Percentiles rank a stretch among this genome's conserved stretches.
Conservation (phyloP, 2,113 vertebrate species). For the Melanocharis versteri region DNA sequence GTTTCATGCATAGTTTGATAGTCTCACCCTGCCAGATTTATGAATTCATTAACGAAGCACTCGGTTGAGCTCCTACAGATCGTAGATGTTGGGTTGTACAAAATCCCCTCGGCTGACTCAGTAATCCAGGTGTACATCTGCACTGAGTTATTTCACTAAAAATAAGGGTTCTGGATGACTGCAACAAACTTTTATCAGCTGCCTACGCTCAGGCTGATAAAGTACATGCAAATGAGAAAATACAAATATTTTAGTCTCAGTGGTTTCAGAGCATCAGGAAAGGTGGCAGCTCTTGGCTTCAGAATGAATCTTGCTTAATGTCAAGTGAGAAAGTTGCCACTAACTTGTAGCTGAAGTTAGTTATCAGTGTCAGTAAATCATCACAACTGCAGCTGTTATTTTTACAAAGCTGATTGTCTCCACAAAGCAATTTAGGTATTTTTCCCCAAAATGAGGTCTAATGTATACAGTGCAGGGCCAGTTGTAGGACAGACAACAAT, state of each 20-base stretch:
- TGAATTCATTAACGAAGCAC: neutral
- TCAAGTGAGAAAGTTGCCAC: neutral
- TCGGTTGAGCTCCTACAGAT: neutral
- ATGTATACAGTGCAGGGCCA: neutral
- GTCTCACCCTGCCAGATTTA: neutral
- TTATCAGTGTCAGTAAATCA: neutral
- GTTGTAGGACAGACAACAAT: neutral
- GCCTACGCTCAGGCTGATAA: neutral
- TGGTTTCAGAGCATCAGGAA: neutral
- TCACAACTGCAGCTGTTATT: neutral
- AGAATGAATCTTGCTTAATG: neutral
- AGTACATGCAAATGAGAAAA: neutral
- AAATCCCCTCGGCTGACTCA: neutral
- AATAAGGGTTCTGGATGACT: neutral
- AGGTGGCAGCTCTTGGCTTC: neutral
- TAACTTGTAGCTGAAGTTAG: neutral
- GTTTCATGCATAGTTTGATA: neutral
- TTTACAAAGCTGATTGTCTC: neutral
- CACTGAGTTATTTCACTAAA: neutral
- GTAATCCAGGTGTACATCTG: neutral
- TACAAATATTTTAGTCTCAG: neutral
- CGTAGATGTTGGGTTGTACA: neutral
- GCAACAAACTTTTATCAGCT: neutral
- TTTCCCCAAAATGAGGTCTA: neutral
- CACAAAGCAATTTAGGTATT: neutral